Conservation (phyloP, 2,888 invertebrate species). For the Oxyscelio sp. region DNA sequence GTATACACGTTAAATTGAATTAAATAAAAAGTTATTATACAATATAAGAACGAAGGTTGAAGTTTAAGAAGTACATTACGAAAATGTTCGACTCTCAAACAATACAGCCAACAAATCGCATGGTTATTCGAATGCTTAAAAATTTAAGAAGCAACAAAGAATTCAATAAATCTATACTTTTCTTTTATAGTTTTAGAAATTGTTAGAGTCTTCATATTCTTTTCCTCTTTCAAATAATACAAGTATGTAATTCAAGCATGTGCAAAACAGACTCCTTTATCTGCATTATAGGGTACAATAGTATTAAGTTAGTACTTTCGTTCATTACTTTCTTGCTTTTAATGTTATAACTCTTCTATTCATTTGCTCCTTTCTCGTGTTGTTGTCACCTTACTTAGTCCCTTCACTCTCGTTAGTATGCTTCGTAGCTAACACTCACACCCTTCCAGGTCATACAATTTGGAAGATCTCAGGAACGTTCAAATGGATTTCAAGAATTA, state of each 20-base stretch:
- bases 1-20: conserved; percentile 12
- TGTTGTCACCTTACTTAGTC: too few relatives aligned
- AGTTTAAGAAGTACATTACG: conserved; percentile 71
- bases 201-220: conserved; percentile 63
- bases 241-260: conserved; percentile 74
- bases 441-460: conserved; percentile 83
- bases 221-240: conserved; percentile 70
- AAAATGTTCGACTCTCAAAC: conserved; percentile 74
- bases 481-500: conserved; percentile 54
- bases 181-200: conserved; percentile 64
- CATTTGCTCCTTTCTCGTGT: conserved; percentile 41
- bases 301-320: conserved; percentile 72
- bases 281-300: conserved; percentile 66
- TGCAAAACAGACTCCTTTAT: conserved; percentile 71
- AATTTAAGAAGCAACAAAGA: conserved; percentile 76
- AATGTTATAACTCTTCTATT: conserved; percentile 56
- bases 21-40: conserved; percentile 66
- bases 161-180: conserved; percentile 66
- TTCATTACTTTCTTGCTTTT: conserved; percentile 63
- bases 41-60: conserved; percentile 72
- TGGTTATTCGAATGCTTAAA: conserved; percentile 72
- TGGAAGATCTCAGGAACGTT: conserved; percentile 62
- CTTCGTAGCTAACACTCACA: conserved; percentile 88
- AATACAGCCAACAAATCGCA: conserved; percentile 73
- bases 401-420: conserved; percentile 79